Conservation (phyloP, 2,797 vertebrate genomes). For the Cuculus canorus region DNA sequence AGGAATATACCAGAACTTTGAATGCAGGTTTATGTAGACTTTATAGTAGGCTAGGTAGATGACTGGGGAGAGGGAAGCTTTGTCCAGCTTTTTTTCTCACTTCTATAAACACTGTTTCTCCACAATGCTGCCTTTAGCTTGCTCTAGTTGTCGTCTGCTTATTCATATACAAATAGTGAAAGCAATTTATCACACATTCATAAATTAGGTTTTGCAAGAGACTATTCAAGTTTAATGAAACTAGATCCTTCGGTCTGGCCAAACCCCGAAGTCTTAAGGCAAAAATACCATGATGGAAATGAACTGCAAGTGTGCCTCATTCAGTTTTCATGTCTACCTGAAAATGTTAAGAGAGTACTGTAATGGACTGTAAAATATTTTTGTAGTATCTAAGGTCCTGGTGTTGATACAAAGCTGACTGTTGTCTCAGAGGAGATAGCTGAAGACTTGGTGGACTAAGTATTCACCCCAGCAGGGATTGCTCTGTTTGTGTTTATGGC, state of each 20-base stretch:
- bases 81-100: neutral
- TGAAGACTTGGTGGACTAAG: neutral
- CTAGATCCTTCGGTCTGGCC: neutral
- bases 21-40: neutral
- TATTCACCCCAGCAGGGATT: neutral
- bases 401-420: neutral
- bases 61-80: neutral
- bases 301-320: neutral
- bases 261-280: neutral
- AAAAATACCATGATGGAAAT: neutral
- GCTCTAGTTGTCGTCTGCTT: neutral
- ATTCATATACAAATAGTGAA: neutral
- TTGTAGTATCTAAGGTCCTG: neutral
- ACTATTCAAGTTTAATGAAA: slow-evolving; percentile 4
- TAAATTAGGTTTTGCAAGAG: slow-evolving; percentile 18
- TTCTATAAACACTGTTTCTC: neutral
- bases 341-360: neutral
- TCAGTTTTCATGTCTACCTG: neutral
- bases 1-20: neutral
- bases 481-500: neutral
- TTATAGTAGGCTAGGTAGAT: neutral
- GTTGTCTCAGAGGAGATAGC: neutral
- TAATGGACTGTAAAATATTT: neutral
- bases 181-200: neutral
- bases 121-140: neutral